Conservation (phyloP, 2,113 vertebrate genomes). For the Cryptoleucopteryx plumbea region DNA sequence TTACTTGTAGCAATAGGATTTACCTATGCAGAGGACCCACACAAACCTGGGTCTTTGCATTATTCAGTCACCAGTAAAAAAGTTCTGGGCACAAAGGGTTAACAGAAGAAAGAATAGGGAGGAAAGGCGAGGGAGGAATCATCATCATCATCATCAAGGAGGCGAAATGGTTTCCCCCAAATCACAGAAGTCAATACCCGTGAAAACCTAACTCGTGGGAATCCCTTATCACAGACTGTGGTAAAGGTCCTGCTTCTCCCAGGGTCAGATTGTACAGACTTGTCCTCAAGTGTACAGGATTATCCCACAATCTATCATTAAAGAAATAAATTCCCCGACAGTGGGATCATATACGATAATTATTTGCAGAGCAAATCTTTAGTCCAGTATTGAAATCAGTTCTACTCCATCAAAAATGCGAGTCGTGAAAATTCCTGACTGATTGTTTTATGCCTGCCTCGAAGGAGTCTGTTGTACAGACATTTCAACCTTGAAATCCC, state of each 20-base stretch:
- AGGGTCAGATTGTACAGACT: background rate
- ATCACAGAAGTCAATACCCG: background rate
- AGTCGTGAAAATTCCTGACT: background rate
- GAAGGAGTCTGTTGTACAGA: background rate
- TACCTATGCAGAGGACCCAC: background rate
- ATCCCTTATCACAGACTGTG: background rate
- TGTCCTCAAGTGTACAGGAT: background rate
- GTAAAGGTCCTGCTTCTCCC: background rate
- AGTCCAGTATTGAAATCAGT: background rate
- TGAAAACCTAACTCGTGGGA: background rate
- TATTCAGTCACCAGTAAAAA: background rate
- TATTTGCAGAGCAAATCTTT: background rate
- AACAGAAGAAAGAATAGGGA: background rate
- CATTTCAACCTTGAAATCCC: conserved; percentile 12
- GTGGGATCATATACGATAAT: background rate
- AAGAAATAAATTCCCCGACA: background rate
- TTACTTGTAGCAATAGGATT: background rate
- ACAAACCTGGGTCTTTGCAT: background rate
- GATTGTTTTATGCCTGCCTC: background rate
- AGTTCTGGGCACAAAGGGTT: background rate
- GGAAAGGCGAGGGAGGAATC: background rate
- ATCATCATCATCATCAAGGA: background rate
- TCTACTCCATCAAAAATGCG: background rate
- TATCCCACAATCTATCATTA: background rate
- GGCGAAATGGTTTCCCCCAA: background rate